Base-by-base conservation (phyloP, 2,888 invertebrate genomes). In the Phragmatobia fuliginosa region DNA sequence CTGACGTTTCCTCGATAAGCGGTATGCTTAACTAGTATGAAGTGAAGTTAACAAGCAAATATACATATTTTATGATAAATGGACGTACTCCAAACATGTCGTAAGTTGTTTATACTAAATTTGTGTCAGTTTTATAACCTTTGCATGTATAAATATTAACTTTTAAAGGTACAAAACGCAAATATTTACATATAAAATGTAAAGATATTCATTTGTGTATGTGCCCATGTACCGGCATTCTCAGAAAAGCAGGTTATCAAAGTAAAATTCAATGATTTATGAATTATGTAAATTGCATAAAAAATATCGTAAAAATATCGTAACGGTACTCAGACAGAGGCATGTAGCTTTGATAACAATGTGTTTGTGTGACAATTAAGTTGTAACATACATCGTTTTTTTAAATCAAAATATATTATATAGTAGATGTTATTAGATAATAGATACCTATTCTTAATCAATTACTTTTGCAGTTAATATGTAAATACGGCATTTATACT, bases 61-160 rank as follows among this genome's bases (percentile, higher is more conserved):
- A 65, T 38, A 38, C 36, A 38, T 28, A 33, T 6, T 56, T 71
- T 28, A 25, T 31, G 65, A 72, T 77, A 82, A 84, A 87, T 85
- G 85, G 78, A 68, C 62, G 70, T 66, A 62, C 63, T 64, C 76
- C 81, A 73, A 75, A 78, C 66, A 71, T 66, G 62, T 62, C 67
- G 80, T 83, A 56, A 81, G 79, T 80, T 32, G 41, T 33, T 65
- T 65, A 63, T 28, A 33, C 18, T 11, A 63, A 21, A 8, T 69
- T 60, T 60, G 18, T 32, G 11, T 38, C 52, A 16, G 7, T 62
- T 4, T 38, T 1, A 2, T 38, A 38, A 38, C 14, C 21, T 49
- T 49, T 49, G 21, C 4, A n/a, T 6, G 45, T 45, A n/a, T n/a
- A 45, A 45, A 45, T 45, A 45, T 21, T 45, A 7, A 45, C 45